Base-by-base conservation (phyloP, 2,888 invertebrate species). In the Steinernema hermaphroditum region DNA sequence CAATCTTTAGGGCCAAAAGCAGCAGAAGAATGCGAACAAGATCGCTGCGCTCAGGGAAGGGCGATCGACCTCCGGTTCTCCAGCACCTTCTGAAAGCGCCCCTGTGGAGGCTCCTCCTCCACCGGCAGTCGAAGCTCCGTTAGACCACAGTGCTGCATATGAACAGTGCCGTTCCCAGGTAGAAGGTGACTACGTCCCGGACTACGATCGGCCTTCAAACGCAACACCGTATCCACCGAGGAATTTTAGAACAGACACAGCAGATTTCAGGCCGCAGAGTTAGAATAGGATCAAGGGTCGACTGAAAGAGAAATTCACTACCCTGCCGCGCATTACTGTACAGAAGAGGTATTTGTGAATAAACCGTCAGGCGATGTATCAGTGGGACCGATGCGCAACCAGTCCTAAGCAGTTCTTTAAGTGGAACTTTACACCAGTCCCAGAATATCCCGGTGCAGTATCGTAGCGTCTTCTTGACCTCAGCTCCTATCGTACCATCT, bases 301-400 rank as follows among this genome's bases (percentile, higher is more conserved):
- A 19, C 2, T 2, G 14, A 19, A 2, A 2, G 46, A n/a, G 37
- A 37, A 50, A 50, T 12, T 19, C 19, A 37, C 37, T 37, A 24
- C n/a, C 19, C 9, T 24, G 12, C 50, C 50, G 50, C 50, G 50
- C 24, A 50, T 50, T 19, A 12, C 22, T 50, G 50, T 50, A 50
- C 50, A 50, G 24, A 50, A 22, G 50, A 50, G 22, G 19, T 50
- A 50, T 50, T 50, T 50, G 37, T 50, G 50, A 50, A 50, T 50
- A 50, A 50, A 50, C 24, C 50, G 50, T 50, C 50, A 50, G 22
- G 12, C 50, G 50, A 50, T 50, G 50, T 50, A 50, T 22, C 22
- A 37, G 12, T 8, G n/a, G n/a, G n/a, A n/a, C n/a, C n/a, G n/a
- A n/a, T n/a, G n/a, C n/a, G n/a, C n/a, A n/a, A n/a, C n/a, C n/a